Evolutionary conservation across 2,113 vertebrate species (phyloP).

Genomic region (Actinemys pallida): DNA sequence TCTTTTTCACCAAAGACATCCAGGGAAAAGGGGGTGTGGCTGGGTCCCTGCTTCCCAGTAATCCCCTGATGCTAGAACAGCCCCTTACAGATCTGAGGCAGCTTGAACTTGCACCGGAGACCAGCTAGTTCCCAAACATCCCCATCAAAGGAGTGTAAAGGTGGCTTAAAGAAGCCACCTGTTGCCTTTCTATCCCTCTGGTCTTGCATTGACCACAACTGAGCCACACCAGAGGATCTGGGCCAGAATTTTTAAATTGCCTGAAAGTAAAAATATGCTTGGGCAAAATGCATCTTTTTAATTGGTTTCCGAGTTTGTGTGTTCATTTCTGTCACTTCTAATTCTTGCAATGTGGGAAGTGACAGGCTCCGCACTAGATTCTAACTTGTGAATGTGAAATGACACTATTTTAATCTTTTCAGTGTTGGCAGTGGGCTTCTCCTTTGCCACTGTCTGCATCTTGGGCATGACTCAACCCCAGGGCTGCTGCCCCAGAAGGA

Average conservation of each 20-base stretch:
- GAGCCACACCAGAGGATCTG: not conserved
- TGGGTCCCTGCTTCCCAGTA: not conserved
- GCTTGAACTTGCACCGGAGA: not conserved
- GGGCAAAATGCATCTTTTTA: not conserved
- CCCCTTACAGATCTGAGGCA: not conserved
- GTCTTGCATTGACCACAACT: accelerated
- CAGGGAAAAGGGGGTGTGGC: not conserved
- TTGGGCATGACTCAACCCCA: accelerated
- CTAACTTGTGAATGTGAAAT: not conserved
- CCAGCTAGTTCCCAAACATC: conserved; percentile 50
- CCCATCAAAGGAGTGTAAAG: not conserved
- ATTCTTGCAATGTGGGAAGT: not conserved
- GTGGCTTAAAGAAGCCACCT: conserved; percentile 69
- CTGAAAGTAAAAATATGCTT: conserved; percentile 3
- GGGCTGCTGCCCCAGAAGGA: not conserved
- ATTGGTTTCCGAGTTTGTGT: not conserved
- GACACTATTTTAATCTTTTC: accelerated
- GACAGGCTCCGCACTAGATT: not conserved
- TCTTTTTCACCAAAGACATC: conserved; percentile 7
- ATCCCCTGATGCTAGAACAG: not conserved
- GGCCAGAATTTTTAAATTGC: conserved; percentile 21
- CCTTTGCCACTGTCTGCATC: not conserved
- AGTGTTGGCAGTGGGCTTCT: not conserved
- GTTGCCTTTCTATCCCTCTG: conserved; percentile 13
- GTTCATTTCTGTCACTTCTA: not conserved